A percentile compares a stretch with the other conserved stretches of the same genome.
Conservation (phyloP, 2,113 vertebrate genomes). For the Ptychochromis oligacanthus region DNA sequence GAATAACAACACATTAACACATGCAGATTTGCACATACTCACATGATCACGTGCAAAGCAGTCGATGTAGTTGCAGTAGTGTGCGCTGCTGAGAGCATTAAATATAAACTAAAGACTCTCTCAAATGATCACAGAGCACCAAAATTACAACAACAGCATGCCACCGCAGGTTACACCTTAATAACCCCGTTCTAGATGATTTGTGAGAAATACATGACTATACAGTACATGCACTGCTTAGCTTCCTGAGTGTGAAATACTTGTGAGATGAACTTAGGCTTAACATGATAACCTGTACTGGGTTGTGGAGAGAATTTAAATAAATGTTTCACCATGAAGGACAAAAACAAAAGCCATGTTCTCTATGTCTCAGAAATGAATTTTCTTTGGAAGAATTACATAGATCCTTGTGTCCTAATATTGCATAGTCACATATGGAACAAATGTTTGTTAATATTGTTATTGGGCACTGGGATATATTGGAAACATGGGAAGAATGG, state of each 20-base stretch:
- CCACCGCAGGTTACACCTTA: conserved; percentile 57
- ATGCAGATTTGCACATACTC: neutral
- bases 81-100: conserved; percentile 41
- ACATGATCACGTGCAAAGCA: neutral
- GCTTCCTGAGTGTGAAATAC: conserved; percentile 72
- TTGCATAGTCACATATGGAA: neutral
- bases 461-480: neutral
- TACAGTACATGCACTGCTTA: conserved; percentile 57
- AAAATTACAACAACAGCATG: conserved; percentile 68
- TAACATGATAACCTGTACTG: conserved; percentile 47
- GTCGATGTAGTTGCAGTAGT: conserved; percentile 30
- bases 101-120: conserved; percentile 48
- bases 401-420: neutral
- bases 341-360: conserved; percentile 11
- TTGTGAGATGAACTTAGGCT: conserved; percentile 43
- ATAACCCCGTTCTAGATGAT: conserved; percentile 51
- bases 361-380: conserved; percentile 17
- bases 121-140: conserved; percentile 64
- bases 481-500: neutral
- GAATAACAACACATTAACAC: conserved; percentile 27
- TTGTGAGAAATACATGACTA: conserved; percentile 41
- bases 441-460: neutral
- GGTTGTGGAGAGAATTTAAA: conserved; percentile 56
- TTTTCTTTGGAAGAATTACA: neutral
- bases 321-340: conserved; percentile 77